Base-by-base conservation (phyloP, 2,888 invertebrate genomes). In the Itoplectis maculator region DNA sequence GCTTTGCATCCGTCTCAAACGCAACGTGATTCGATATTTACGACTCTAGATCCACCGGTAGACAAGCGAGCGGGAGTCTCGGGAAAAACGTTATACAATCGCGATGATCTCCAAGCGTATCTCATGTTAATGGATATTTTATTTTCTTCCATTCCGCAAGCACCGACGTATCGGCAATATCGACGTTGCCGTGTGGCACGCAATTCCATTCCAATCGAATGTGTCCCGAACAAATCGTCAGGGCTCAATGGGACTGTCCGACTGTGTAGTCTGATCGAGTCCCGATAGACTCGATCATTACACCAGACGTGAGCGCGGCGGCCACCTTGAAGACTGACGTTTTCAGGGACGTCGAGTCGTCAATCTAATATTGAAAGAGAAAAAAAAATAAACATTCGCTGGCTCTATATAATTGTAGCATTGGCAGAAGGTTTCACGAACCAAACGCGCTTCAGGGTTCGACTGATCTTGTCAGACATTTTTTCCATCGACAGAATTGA, bases 261-360 rank as follows among this genome's bases (percentile, higher is more conserved):
- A 29, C 29, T 2, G 5, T 29, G n/a, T n/a, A n/a, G n/a, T n/a
- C n/a, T n/a, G n/a, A n/a, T n/a, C n/a, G n/a, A n/a, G n/a, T n/a
- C n/a, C n/a, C 29, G 29, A 29, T 29, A 4, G 13, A 54, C 1
- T 18, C 51, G 51, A 7, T 51, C 18, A n/a, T 15, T 47, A 47
- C n/a, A 13, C 47, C 15, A n/a, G 47, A 8, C 47, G 47, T 54
- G 18, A 35, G 35, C 11, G 65, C n/a, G 23, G 23, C 49, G 5
- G 42, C 15, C 20, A 37, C 81, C 81, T 81, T 81, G 81, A 72
- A 65, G 56, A 65, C 80, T 72, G 78, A 72, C 78, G 51, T 74
- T 56, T 59, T 51, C 83, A 81, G 68, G 81, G 83, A 29, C 81
- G 61, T 54, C 74, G 56, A 70, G 61, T 45, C 40, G 15, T 69